These are phyloP conservation scores for Notothenia rossii DNA, from an alignment of 2,113 vertebrate genomes.

Conservation along the genomic window DNA sequence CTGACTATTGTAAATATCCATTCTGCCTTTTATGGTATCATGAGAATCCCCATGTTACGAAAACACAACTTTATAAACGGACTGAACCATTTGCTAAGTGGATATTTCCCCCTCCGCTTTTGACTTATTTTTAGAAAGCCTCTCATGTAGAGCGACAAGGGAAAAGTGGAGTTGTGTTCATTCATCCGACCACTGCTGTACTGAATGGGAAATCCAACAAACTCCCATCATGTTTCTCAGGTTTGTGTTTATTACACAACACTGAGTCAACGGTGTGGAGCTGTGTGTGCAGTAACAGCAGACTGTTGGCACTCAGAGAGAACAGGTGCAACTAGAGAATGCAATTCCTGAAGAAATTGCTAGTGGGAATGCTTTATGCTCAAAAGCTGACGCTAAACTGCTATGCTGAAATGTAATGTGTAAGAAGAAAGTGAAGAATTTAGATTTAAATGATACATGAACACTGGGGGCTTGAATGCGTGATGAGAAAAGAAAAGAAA, in stretches of 20 bases:
- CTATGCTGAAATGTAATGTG: no score
- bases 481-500: no score
- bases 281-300: conserved; percentile 62
- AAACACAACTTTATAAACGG: not conserved
- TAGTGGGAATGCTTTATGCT: no score
- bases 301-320: conserved; percentile 41
- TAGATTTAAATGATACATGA: no score
- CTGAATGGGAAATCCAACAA: conserved; percentile 22
- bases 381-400: no score
- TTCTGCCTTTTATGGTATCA: no score
- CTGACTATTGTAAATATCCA: no score
- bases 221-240: conserved; percentile 1
- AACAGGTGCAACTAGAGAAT: conserved; percentile 37
- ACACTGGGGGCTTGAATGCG: no score
- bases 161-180: conserved; percentile 11
- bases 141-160: not conserved
- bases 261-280: conserved; percentile 54
- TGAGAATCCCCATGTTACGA: no score
- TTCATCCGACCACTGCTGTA: conserved; percentile 40
- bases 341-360: no score
- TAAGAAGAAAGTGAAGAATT: no score
- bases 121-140: conserved; percentile 8
- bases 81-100: conserved; percentile 25
- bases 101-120: conserved; percentile 1
- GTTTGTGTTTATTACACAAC: conserved; percentile 68